A percentile compares a stretch with the other conserved stretches of the same genome.
phyloP scores from a whole-genome alignment of 2,797 vertebrate species.

The Atherinosoma microstoma region DNA sequence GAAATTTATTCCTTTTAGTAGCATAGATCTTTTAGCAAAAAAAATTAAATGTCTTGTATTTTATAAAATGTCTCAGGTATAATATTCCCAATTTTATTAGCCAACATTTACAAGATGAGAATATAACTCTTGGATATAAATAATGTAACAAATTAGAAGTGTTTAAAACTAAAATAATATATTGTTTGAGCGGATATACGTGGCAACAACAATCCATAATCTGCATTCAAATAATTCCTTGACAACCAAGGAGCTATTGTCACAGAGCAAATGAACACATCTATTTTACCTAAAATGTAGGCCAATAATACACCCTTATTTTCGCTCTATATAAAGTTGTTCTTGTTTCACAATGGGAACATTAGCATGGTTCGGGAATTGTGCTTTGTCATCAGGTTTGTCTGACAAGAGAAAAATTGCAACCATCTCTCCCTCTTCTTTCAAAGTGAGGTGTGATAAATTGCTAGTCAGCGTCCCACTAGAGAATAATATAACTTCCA shows the following conservation, averaged over 20 bases:
- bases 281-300: slow-evolving; percentile 53
- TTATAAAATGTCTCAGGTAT: slow-evolving; percentile 23
- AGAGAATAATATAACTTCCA: slow-evolving; percentile 74
- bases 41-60: slow-evolving; percentile 38
- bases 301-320: slow-evolving; percentile 48
- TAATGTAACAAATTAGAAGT: neutral
- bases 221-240: slow-evolving; percentile 6
- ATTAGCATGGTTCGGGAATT: slow-evolving; percentile 63
- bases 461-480: slow-evolving; percentile 76
- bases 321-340: slow-evolving; percentile 59
- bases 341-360: slow-evolving; percentile 62
- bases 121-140: neutral
- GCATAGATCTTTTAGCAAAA: slow-evolving; percentile 31
- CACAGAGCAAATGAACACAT: slow-evolving; percentile 39
- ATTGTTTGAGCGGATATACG: neutral
- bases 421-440: slow-evolving; percentile 48
- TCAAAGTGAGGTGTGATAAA: slow-evolving; percentile 74
- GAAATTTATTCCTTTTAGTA: slow-evolving; percentile 63
- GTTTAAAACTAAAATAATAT: neutral
- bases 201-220: neutral
- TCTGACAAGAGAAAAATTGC: slow-evolving; percentile 61
- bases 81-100: slow-evolving; percentile 15
- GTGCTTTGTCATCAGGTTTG: slow-evolving; percentile 80
- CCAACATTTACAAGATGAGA: slow-evolving; percentile 6
- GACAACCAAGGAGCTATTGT: slow-evolving; percentile 4